phyloP scores from a whole-genome alignment of 2,113 vertebrate genomes.

The Chamaetylas fuelleborni region DNA sequence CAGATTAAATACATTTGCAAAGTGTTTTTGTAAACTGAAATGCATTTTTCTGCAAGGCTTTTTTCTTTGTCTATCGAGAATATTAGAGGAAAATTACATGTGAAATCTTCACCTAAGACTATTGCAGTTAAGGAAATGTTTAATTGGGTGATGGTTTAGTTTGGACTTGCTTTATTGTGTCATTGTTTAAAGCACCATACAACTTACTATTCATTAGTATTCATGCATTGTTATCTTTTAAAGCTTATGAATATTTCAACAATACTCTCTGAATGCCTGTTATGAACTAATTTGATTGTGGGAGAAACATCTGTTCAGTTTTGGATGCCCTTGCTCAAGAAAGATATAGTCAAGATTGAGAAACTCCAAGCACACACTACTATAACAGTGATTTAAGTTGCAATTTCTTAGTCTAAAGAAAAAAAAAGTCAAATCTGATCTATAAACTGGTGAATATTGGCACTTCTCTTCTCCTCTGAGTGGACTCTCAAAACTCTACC shows the following conservation, averaged over 20 bases:
- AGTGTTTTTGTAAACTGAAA: background rate
- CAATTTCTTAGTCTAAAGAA: background rate
- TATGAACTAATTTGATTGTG: background rate
- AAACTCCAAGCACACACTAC: background rate
- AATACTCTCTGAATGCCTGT: slow-evolving; percentile 4
- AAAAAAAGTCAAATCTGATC: background rate
- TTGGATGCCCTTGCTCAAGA: slow-evolving; percentile 9
- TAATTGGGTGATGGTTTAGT: background rate
- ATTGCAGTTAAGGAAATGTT: background rate
- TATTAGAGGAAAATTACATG: background rate
- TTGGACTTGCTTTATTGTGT: background rate
- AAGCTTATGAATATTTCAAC: slow-evolving; percentile 48
- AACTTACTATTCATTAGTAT: slow-evolving; percentile 34
- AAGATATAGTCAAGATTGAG: background rate
- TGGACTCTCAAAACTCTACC: background rate
- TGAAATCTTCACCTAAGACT: background rate
- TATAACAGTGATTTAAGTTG: background rate
- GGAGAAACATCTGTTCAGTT: slow-evolving; percentile 38
- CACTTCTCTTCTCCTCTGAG: background rate
- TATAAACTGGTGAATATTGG: background rate
- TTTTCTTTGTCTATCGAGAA: background rate
- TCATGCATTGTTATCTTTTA: slow-evolving; percentile 14
- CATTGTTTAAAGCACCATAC: background rate
- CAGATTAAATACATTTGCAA: background rate
- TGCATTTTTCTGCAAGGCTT: background rate